A percentile compares a stretch with the other conserved stretches of the same genome.
Evolutionary conservation across 1,140 invertebrate genomes (phyloP).

Genomic region (Drosophila trapezifrons): DNA sequence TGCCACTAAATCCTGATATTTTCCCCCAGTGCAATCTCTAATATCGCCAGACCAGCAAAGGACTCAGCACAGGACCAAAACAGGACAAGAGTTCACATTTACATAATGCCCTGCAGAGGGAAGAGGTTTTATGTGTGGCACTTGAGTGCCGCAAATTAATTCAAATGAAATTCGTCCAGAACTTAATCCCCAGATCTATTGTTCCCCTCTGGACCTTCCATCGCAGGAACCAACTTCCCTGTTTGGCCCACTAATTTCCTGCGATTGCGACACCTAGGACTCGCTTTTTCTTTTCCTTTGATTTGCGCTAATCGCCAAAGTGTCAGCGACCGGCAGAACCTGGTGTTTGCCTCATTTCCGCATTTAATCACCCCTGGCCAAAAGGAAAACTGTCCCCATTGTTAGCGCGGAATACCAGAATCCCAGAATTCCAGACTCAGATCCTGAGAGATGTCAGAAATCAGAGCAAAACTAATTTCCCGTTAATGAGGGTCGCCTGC

Average conservation of each 20-base stretch:
- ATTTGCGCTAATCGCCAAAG: slow-evolving; percentile 74
- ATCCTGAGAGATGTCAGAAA: slow-evolving; percentile 49
- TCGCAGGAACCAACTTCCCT: not conserved
- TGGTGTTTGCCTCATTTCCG: slow-evolving; percentile 74
- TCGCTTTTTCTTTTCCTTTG: slow-evolving; percentile 48
- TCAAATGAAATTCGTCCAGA: slow-evolving; percentile 73
- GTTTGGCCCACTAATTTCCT: slow-evolving; percentile 56
- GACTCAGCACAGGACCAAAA: slow-evolving; percentile 21
- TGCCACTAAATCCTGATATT: not conserved
- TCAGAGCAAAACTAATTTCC: slow-evolving; percentile 79
- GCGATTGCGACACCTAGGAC: slow-evolving; percentile 67
- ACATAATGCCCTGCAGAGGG: slow-evolving; percentile 48
- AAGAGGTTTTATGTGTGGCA: slow-evolving; percentile 76
- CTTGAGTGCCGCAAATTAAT: slow-evolving; percentile 80
- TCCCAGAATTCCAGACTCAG: slow-evolving; percentile 40
- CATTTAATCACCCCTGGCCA: slow-evolving; percentile 68
- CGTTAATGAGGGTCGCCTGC: slow-evolving; percentile 78
- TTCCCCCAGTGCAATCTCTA: not conserved
- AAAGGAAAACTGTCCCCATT: slow-evolving; percentile 29
- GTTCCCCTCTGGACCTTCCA: slow-evolving; percentile 28
- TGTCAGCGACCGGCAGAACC: slow-evolving; percentile 59
- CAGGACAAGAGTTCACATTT: slow-evolving; percentile 54
- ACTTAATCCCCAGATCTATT: slow-evolving; percentile 56
- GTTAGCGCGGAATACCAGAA: slow-evolving; percentile 48
- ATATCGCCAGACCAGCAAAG: slow-evolving; percentile 1